Evolutionary conservation across 2,888 invertebrate genomes (phyloP).

Genomic region (Trissolcus brochymenae): DNA sequence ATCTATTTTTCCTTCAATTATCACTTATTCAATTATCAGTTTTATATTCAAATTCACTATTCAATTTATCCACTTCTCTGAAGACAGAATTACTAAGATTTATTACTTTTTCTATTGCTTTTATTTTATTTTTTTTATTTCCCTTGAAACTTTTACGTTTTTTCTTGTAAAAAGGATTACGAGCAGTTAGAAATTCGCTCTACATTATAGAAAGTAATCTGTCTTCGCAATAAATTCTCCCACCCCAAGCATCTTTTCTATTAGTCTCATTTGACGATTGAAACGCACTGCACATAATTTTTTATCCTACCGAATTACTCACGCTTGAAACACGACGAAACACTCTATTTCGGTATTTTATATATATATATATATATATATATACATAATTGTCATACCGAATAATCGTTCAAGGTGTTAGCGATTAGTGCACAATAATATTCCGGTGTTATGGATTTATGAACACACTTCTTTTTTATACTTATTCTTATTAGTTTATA

Average conservation of each 20-base stretch:
- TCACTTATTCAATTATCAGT: too few species aligned
- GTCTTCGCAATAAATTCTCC: too few species aligned
- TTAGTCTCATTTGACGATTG: slow-evolving; percentile 9
- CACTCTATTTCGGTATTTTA: slow-evolving; percentile 25
- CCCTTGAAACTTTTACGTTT: too few species aligned
- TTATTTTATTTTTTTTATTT: neutral
- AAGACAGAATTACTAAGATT: too few species aligned
- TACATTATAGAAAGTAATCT: too few species aligned
- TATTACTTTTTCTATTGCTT: neutral
- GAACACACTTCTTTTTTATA: slow-evolving; percentile 63
- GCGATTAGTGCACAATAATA: slow-evolving; percentile 57
- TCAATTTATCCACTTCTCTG: too few species aligned
- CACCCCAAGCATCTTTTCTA: slow-evolving; percentile 8
- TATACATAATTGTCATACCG: slow-evolving; percentile 5
- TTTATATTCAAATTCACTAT: too few species aligned
- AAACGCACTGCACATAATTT: slow-evolving; percentile 36
- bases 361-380: slow-evolving; percentile 13
- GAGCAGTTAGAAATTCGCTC: too few species aligned
- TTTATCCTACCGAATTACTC: slow-evolving; percentile 7
- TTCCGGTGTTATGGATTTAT: slow-evolving; percentile 76
- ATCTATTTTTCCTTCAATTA: too few species aligned
- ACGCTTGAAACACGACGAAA: slow-evolving; percentile 31
- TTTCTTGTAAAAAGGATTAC: too few species aligned
- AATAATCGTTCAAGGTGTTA: neutral
- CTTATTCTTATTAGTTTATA: neutral